Base-by-base conservation (phyloP, 2,888 invertebrate genomes). In the Tricholauxania praeusta region DNA sequence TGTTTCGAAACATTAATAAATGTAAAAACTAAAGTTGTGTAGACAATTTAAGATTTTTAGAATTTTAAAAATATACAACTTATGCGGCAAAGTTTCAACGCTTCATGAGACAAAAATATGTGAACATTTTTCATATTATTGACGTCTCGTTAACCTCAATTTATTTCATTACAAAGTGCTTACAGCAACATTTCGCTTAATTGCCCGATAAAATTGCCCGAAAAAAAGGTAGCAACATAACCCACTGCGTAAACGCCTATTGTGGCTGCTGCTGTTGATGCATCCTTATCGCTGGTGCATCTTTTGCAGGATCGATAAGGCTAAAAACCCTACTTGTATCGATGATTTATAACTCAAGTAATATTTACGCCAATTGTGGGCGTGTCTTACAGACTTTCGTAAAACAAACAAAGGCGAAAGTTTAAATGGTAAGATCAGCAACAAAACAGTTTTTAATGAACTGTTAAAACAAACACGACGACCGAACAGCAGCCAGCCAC, bases 381-480 rank as follows among this genome's bases (percentile, higher is more conserved):
- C 83, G 83, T 81, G 81, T 78, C 79, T 48, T 71, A 75, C 74
- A 78, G 70, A 83, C 80, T 81, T 81, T 83, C 81, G 78, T 73
- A 78, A 79, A 79, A 75, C 76, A 77, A 79, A 77, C 77, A 79
- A 78, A 77, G 80, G 79, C 80, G 80, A 79, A 80, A 80, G 80
- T 78, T 78, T 74, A 69, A 10, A 32, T 6, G 12, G 51, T 39
- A 28, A 28, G 4, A 28, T 28, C 28, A 28, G 3, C 39, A 39
- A 39, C 39, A 39, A 39, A 55, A 32, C 67, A n/a, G 60, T 63
- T 69, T 76, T 77, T 77, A 78, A 78, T 78, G 78, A 79, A 79
- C 78, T 76, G 76, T 73, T 76, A 74, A 78, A 76, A 71, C 72
- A 72, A 62, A 72, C 65, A 67, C 53, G 55, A 57, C 63, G 55